Percentiles rank a stretch among this genome's conserved stretches.
phyloP scores from a whole-genome alignment of 2,888 invertebrate genomes.

The Sympetrum striolatum region DNA sequence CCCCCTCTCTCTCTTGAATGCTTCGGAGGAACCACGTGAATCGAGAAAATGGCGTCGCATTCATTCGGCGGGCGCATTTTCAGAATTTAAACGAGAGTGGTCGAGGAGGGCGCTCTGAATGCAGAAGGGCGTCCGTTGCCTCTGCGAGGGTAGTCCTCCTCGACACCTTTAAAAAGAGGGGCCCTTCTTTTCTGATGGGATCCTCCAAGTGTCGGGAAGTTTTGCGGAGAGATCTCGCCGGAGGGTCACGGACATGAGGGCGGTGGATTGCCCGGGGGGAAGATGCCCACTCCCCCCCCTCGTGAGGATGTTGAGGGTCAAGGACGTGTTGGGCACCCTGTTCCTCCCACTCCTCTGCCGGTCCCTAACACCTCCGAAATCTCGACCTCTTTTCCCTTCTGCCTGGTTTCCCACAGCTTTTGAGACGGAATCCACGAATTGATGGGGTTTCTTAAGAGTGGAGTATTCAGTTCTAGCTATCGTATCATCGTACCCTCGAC shows the following conservation, averaged over 20 bases:
- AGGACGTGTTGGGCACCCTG: not conserved
- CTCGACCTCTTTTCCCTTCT: not conserved
- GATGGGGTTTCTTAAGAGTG: too few species aligned
- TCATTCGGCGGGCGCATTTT: not conserved
- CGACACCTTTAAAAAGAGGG: too few species aligned
- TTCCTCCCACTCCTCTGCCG: not conserved
- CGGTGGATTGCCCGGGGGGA: not conserved
- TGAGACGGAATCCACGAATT: too few species aligned
- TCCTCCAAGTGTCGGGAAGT: not conserved
- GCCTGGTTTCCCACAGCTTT: too few species aligned
- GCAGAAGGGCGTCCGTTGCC: not conserved
- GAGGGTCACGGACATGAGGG: not conserved
- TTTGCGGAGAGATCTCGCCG: not conserved
- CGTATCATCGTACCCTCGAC: too few species aligned
- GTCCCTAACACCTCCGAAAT: not conserved
- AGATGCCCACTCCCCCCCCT: not conserved
- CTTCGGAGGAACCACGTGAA: not conserved
- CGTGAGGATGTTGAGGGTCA: not conserved
- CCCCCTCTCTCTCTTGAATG: too few species aligned
- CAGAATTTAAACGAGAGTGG: not conserved
- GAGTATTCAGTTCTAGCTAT: too few species aligned
- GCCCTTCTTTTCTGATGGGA: not conserved
- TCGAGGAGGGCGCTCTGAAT: not conserved
- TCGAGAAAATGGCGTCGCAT: not conserved
- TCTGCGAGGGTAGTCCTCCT: too few species aligned